phyloP scores from a whole-genome alignment of 2,888 invertebrate genomes.

The Notodonta ziczac region DNA sequence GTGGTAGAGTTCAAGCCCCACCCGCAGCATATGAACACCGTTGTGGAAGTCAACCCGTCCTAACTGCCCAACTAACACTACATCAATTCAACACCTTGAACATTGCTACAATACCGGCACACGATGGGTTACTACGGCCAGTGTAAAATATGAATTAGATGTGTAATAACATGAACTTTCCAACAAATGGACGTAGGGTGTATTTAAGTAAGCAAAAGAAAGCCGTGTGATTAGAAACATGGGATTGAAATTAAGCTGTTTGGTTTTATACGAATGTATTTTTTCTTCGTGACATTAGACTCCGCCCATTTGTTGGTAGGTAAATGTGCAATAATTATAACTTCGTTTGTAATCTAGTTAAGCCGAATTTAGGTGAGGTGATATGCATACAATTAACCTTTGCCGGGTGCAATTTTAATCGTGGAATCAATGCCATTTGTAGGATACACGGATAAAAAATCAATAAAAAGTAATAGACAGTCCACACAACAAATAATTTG shows the following conservation, averaged over 20 bases:
- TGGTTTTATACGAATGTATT: no score
- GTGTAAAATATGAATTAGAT: slow-evolving; percentile 28
- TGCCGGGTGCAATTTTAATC: neutral
- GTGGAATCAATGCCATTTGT: neutral
- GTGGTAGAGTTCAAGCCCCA: slow-evolving; percentile 91
- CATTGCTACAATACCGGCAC: slow-evolving; percentile 25
- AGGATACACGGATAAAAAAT: neutral
- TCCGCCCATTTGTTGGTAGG: no score
- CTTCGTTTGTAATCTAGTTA: neutral
- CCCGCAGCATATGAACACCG: slow-evolving; percentile 80
- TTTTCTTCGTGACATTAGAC: no score
- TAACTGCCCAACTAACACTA: slow-evolving; percentile 37
- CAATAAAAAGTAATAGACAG: neutral
- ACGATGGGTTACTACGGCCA: slow-evolving; percentile 38
- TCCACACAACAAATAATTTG: neutral
- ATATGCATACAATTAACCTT: neutral
- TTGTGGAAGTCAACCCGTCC: slow-evolving; percentile 74
- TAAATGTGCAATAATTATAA: neutral
- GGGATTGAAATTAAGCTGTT: neutral
- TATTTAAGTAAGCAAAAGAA: no score
- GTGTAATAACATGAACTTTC: slow-evolving; percentile 9
- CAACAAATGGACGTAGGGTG: neutral
- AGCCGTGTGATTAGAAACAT: neutral
- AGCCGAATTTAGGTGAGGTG: slow-evolving; percentile 3
- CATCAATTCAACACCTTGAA: slow-evolving; percentile 14